Evolutionary conservation across 2,113 vertebrate genomes (phyloP), one percentile per base, ranked within the genome.

Genomic region (Spilogale gracilis): DNA sequence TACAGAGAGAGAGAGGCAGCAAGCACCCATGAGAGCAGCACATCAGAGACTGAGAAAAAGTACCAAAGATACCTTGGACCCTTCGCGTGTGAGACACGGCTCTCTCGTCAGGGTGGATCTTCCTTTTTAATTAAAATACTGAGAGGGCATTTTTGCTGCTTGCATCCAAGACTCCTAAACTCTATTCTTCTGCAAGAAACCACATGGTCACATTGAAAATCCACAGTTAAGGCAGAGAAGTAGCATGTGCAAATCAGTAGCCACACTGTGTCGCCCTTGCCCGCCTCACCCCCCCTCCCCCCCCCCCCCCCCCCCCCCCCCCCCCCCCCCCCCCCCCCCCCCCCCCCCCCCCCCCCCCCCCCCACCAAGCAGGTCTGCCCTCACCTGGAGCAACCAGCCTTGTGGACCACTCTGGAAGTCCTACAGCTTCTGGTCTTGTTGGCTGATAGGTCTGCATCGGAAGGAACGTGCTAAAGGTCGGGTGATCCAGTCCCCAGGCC

Each of bases 341-440:
- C 58, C 7, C 30, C 7, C 60, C 13, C 30, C 7, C 60, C 13
- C 17, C 3, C 8, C 23, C 58, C 7, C 30, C 7, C 60, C 13
- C 30, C 7, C 60, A 10, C 17, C 14, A 1, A 14, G 45, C 18
- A 8, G 0, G 18, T 10, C 13, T 27, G 6, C 45, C 71, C 58
- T 71, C 81, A 97, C 98, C 94, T 94, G 94, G 30, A 82, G 25
- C 2, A 13, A 71, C 79, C 78, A 4, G 16, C 76, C 76, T 74
- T 79, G 38, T 13, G 65, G 38, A 65, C 9, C 10, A n/a, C 21
- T 48, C 30, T 32, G 43, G 92, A 85, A 71, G 52, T 6, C 71
- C 73, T 96, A 82, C 93, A 98, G 58, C 88, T 98, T 78, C 56
- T 71, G 50, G 17, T 97, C 63, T 73, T 91, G 52, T 73, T 91